phyloP scores from a whole-genome alignment of 2,888 invertebrate species.

The Nowickia ferox region DNA sequence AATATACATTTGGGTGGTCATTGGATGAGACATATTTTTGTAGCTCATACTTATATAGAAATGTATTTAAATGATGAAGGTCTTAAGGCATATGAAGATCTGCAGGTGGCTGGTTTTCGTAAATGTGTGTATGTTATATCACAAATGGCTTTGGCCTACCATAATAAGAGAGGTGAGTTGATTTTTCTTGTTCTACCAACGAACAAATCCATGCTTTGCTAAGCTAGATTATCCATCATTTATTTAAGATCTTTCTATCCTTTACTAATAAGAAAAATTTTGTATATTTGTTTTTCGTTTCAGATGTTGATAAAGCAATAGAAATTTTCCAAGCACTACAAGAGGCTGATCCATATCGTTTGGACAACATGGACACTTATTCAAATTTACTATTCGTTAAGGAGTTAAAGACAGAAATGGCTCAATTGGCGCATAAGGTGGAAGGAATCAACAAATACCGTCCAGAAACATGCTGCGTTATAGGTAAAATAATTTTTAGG shows the following conservation, averaged over 20 bases:
- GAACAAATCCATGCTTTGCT: too few species aligned
- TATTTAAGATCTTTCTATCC: too few species aligned
- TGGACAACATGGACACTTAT: slow-evolving; percentile 98
- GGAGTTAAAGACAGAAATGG: slow-evolving; percentile 95
- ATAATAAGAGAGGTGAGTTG: slow-evolving; percentile 92
- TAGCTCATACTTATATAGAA: slow-evolving; percentile 94
- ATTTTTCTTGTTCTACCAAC: slow-evolving; percentile 60
- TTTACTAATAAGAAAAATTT: too few species aligned
- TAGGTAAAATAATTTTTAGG: slow-evolving; percentile 85
- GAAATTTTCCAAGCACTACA: slow-evolving; percentile 92
- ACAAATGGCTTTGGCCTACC: slow-evolving; percentile 95
- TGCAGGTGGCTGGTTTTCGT: slow-evolving; percentile 91
- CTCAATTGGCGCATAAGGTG: slow-evolving; percentile 95
- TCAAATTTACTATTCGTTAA: slow-evolving; percentile 98
- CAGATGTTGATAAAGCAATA: slow-evolving; percentile 95
- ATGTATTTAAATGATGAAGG: slow-evolving; percentile 95
- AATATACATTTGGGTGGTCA: slow-evolving; percentile 90
- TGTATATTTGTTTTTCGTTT: slow-evolving; percentile 61
- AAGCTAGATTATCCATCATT: too few species aligned
- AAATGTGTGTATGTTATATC: slow-evolving; percentile 95
- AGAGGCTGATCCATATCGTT: slow-evolving; percentile 93
- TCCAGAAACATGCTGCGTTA: slow-evolving; percentile 98
- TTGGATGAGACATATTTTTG: slow-evolving; percentile 97
- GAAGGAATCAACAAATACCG: slow-evolving; percentile 97
- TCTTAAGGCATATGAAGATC: slow-evolving; percentile 90